phyloP scores from a whole-genome alignment of 2,113 vertebrate genomes.

The Colistium nudipinnis region DNA sequence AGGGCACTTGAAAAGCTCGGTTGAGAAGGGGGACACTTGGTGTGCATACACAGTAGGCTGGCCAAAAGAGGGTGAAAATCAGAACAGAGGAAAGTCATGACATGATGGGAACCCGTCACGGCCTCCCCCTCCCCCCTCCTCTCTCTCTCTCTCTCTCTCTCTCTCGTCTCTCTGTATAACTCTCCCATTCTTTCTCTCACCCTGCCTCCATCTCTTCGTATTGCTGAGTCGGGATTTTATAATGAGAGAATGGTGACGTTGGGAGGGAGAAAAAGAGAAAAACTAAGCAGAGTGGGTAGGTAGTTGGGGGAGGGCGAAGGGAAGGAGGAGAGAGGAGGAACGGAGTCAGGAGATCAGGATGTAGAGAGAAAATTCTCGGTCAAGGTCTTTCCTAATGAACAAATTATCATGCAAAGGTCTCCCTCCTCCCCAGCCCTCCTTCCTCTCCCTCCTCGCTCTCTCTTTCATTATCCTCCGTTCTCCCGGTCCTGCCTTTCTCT shows the following conservation, averaged over 20 bases:
- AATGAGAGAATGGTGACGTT: constrained; percentile 75
- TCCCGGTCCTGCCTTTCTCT: constrained; percentile 25
- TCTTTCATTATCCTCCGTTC: constrained; percentile 45
- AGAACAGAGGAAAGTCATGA: constrained; percentile 51
- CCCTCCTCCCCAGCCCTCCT: constrained; percentile 19
- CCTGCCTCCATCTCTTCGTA: constrained; percentile 38
- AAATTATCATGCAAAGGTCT: constrained; percentile 75
- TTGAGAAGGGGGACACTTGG: constrained; percentile 28
- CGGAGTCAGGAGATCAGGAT: constrained; percentile 69
- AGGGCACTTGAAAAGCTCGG: constrained; percentile 37
- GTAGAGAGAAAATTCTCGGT: constrained; percentile 61
- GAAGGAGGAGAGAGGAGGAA: constrained; percentile 43
- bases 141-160: constrained; percentile 7
- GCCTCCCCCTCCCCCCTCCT: constrained; percentile 21
- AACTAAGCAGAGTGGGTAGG: constrained; percentile 63
- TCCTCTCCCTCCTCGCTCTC: constrained; percentile 12
- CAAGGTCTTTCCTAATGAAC: constrained; percentile 80
- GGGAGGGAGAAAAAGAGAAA: constrained; percentile 66
- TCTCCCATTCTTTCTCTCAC: constrained; percentile 27
- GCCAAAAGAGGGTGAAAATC: constrained; percentile 42
- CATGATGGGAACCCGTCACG: constrained; percentile 45
- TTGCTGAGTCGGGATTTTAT: constrained; percentile 77
- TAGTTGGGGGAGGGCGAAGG: not conserved
- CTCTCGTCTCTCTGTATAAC: not conserved
- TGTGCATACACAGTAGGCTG: constrained; percentile 36